These are phyloP conservation scores for Carcharodon carcharias DNA, from an alignment of 2,797 vertebrate species.

Conservation along the genomic window DNA sequence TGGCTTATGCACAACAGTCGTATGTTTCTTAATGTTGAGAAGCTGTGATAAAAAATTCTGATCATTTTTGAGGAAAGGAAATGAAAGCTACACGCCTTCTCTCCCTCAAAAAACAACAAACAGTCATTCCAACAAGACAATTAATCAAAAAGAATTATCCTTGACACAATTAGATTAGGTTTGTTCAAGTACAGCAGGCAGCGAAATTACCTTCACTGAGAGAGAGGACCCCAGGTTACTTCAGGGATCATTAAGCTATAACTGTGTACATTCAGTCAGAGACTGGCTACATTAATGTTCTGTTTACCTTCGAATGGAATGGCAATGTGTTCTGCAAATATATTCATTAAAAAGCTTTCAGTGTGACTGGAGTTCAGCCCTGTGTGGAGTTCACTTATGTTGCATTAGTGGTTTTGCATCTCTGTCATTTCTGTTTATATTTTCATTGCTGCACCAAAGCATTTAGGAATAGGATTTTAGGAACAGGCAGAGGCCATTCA, in stretches of 20 bases:
- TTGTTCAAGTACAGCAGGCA: not conserved
- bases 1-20: not conserved
- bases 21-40: no score
- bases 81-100: not conserved
- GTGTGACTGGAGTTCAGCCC: not conserved
- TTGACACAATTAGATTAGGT: not conserved
- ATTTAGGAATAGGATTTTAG: not conserved
- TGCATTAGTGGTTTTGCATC: not conserved
- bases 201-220: not conserved
- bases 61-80: not conserved
- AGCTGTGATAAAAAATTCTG: not conserved
- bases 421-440: not conserved
- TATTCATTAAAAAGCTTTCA: not conserved
- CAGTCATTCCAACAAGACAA: not conserved
- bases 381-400: not conserved
- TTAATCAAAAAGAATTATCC: not conserved
- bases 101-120: not conserved
- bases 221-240: not conserved
- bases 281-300: not conserved
- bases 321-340: not conserved
- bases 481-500: no score
- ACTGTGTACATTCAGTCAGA: not conserved
- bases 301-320: not conserved
- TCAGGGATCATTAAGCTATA: not conserved
- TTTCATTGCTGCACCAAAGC: not conserved